A percentile compares a stretch with the other conserved stretches of the same genome.
Evolutionary conservation across 1,140 invertebrate genomes (phyloP).

Genomic region (Pararge aegeria): DNA sequence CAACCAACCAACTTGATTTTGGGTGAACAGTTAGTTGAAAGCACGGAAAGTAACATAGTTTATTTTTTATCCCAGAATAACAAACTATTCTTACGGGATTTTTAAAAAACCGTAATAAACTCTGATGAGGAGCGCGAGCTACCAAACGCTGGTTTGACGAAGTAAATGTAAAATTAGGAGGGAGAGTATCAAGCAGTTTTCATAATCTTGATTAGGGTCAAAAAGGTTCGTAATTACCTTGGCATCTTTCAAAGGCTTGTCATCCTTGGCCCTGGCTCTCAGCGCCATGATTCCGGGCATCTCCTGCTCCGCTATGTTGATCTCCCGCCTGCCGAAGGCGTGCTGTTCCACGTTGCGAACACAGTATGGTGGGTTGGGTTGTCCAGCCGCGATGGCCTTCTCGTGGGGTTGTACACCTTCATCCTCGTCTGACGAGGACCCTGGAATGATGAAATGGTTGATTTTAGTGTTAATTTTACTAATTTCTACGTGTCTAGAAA

Average conservation of each 20-base stretch:
- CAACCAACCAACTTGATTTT: no score
- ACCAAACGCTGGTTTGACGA: no score
- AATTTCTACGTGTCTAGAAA: no score
- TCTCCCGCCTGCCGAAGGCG: slow-evolving; percentile 96
- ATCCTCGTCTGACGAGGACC: slow-evolving; percentile 76
- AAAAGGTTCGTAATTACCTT: no score
- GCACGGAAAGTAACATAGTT: no score
- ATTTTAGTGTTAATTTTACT: not conserved
- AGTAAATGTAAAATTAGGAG: no score
- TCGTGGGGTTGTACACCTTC: slow-evolving; percentile 87
- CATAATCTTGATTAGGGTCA: not conserved
- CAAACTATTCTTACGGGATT: no score
- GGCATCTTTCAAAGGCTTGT: slow-evolving; percentile 96
- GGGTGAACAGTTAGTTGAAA: no score
- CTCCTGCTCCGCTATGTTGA: slow-evolving; percentile 99
- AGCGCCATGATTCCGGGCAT: slow-evolving; percentile 99
- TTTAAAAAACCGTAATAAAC: no score
- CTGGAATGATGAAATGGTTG: slow-evolving; percentile 36
- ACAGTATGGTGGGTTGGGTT: slow-evolving; percentile 92
- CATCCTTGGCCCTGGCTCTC: slow-evolving; percentile 92
- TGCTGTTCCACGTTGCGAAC: slow-evolving; percentile 95
- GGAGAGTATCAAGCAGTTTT: no score
- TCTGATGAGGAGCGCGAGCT: no score
- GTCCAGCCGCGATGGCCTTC: slow-evolving; percentile 90
- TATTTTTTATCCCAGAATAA: no score